These are phyloP conservation scores for Pyrochroa serraticornis DNA, from an alignment of 2,888 invertebrate species.

Conservation along the genomic window DNA sequence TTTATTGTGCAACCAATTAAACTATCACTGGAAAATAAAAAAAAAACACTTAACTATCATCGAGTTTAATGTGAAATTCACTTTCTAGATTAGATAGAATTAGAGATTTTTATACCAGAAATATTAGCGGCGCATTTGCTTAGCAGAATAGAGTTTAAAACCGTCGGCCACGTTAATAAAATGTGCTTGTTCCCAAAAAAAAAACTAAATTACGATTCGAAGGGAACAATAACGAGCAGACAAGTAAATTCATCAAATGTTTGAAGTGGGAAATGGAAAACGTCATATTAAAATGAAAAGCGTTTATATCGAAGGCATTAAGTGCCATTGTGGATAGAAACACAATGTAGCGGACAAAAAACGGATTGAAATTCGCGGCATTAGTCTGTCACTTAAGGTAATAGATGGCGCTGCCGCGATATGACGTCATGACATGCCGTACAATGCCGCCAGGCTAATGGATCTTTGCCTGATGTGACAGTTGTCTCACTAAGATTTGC, in stretches of 20 bases:
- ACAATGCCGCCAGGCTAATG: constrained; percentile 38
- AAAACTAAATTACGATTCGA: constrained; percentile 35
- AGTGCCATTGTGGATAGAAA: constrained; percentile 45
- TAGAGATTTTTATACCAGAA: too few relatives aligned
- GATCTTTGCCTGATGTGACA: constrained; percentile 38
- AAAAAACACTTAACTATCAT: too few relatives aligned
- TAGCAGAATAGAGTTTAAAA: too few relatives aligned
- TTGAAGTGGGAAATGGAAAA: constrained; percentile 45
- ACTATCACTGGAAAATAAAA: too few relatives aligned
- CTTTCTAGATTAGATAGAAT: too few relatives aligned
- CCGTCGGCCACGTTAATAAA: too few relatives aligned
- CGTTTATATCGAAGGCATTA: constrained; percentile 49
- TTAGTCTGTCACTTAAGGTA: constrained; percentile 51
- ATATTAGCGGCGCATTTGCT: too few relatives aligned
- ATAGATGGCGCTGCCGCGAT: constrained; percentile 45
- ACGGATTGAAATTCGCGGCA: constrained; percentile 49
- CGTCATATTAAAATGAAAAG: constrained; percentile 49
- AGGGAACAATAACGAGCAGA: constrained; percentile 33
- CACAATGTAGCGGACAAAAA: constrained; percentile 42
- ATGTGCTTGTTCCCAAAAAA: constrained; percentile 6
- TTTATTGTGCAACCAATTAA: too few relatives aligned
- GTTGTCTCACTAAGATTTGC: constrained; percentile 37
- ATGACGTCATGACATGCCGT: constrained; percentile 37
- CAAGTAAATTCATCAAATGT: constrained; percentile 40
- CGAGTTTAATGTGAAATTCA: too few relatives aligned